Base-by-base conservation (phyloP, 2,888 invertebrate genomes). In the Trissoscelio sp. region DNA sequence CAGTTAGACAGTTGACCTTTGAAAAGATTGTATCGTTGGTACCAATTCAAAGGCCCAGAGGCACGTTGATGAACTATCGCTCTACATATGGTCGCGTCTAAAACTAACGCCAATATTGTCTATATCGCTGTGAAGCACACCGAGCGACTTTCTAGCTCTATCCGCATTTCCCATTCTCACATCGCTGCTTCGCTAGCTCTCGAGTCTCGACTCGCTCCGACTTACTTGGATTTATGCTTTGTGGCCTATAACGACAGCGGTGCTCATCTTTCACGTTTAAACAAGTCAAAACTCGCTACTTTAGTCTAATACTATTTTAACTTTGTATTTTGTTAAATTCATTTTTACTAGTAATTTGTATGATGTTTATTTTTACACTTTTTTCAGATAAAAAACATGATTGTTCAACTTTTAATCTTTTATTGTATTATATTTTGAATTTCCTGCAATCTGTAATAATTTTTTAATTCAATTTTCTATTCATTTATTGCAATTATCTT, bases 31-130 rank as follows among this genome's bases (percentile, higher is more conserved):
- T 77, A 77, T 72, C 81, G 70, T 11, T 58, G 53, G 70, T 60
- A 67, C 60, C 66, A 60, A 77, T 81, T 72, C 58, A 81, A 72
- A 77, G 81, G 53, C 81, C 72, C 75, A 66, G 66, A 75, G 67
- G 72, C 77, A 58, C 66, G 66, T 60, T 81, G 81, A 81, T 81
- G 81, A 81, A 81, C 81, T 81, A 81, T 81, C 81, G 81, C 81
- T 81, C 81, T 81, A 81, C 81, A 81, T 81, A 81, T 81, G 66
- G 74, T 75, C 69, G 48, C 28, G 69, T 66, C 64, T 70, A 66
- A 75, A 81, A 81, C 80, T 75, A 75, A 81, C 64, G 77, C 81
- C 78, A 81, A 81, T 81, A 81, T 81, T 81, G 81, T 81, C 77
- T 81, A 81, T 81, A 81, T 70, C 22, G 42, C 74, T 42, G 55